phyloP scores from a whole-genome alignment of 2,797 vertebrate genomes.

The Centroberyx gerrardi region DNA sequence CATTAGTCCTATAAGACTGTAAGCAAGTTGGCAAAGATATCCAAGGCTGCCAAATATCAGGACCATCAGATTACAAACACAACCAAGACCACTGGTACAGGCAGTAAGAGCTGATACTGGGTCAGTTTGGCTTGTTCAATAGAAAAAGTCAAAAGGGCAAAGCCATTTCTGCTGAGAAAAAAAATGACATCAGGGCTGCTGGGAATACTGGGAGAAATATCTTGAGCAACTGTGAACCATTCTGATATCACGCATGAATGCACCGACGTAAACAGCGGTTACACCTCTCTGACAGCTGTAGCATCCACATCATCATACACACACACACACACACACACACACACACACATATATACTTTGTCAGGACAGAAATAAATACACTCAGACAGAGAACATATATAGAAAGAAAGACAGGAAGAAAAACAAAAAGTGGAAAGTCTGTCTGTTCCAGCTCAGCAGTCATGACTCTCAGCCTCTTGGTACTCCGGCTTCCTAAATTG shows the following conservation, averaged over 20 bases:
- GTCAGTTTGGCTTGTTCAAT: slow-evolving; percentile 37
- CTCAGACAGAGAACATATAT: background rate
- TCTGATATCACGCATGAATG: background rate
- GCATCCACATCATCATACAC: no score
- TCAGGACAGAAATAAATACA: slow-evolving; percentile 4
- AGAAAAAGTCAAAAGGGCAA: slow-evolving; percentile 51
- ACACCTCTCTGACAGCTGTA: no score
- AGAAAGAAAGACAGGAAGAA: background rate
- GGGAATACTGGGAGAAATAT: slow-evolving; percentile 52
- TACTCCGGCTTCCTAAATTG: slow-evolving; percentile 50
- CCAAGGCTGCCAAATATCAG: background rate
- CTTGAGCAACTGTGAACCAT: slow-evolving; percentile 23
- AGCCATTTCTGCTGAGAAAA: slow-evolving; percentile 40
- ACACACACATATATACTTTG: no score
- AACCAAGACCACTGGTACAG: slow-evolving; percentile 9
- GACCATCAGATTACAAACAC: no score
- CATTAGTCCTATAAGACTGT: no score
- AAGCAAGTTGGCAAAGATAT: no score
- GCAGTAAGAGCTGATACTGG: slow-evolving; percentile 28
- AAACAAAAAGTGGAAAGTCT: slow-evolving; percentile 7
- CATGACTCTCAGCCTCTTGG: slow-evolving; percentile 36
- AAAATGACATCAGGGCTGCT: slow-evolving; percentile 41
- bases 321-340: no score
- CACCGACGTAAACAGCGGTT: slow-evolving; percentile 17
- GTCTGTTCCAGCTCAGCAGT: slow-evolving; percentile 58